phyloP scores from a whole-genome alignment of 2,797 vertebrate species.

The Phaenicophaeus curvirostris region DNA sequence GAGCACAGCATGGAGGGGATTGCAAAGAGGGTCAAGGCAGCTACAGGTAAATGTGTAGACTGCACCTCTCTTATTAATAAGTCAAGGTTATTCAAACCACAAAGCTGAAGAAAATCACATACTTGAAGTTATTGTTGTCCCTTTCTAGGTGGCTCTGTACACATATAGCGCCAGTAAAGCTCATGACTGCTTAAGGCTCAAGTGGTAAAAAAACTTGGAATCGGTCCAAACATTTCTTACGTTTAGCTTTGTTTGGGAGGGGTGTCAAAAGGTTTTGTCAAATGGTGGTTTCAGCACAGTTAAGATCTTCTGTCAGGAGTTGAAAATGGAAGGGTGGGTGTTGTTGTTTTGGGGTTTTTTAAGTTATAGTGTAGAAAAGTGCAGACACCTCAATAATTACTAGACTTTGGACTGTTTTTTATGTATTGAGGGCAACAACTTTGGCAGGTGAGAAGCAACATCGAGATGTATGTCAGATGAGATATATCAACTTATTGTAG shows the following conservation, averaged over 20 bases:
- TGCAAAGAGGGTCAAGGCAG: not conserved
- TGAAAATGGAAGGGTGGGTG: not conserved
- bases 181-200: not conserved
- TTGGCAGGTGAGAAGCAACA: not conserved
- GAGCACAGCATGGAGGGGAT: not conserved
- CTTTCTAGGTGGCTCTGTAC: not conserved
- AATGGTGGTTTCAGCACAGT: not conserved
- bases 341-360: rapidly evolving
- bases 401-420: not conserved
- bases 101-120: not conserved
- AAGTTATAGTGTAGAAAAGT: not conserved
- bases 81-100: not conserved
- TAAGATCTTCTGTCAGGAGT: not conserved
- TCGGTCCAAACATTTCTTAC: not conserved
- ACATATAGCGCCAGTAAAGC: no score
- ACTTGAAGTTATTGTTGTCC: not conserved
- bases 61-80: not conserved
- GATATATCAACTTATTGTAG: not conserved
- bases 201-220: not conserved
- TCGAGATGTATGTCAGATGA: not conserved
- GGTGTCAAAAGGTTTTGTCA: not conserved
- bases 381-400: not conserved
- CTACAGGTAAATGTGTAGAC: rapidly evolving
- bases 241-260: not conserved
- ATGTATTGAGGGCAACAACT: not conserved